Evolutionary conservation across 2,797 vertebrate species (phyloP).

Genomic region (Anniella stebbinsi): DNA sequence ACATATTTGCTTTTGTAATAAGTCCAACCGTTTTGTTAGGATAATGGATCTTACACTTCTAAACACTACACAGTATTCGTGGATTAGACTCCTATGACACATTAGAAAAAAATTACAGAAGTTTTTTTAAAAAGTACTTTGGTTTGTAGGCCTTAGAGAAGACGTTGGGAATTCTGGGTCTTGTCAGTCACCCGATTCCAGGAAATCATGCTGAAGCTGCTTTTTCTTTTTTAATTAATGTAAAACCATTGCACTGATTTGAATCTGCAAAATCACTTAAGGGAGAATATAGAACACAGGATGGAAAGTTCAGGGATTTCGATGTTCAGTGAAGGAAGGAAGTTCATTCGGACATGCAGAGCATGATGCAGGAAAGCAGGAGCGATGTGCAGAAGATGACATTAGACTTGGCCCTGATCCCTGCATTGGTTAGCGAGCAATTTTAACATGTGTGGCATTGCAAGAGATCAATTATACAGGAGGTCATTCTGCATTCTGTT

Average conservation of each 20-base stretch:
- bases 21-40: neutral
- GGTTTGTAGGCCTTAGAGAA: neutral
- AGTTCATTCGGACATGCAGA: too few species aligned
- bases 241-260: neutral
- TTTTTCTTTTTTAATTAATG: neutral
- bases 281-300: neutral
- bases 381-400: too few species aligned
- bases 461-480: neutral
- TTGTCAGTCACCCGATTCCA: neutral
- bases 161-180: too few species aligned
- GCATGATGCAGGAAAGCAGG: neutral
- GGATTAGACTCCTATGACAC: neutral
- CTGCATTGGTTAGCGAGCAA: neutral
- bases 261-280: neutral
- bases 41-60: neutral
- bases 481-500: neutral
- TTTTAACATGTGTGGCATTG: fast-evolving
- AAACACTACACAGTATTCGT: neutral
- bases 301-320: neutral
- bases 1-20: neutral
- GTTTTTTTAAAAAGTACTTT: neutral
- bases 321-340: neutral
- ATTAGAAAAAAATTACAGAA: neutral
- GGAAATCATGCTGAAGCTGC: neutral
- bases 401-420: neutral